Evolutionary conservation across 2,797 vertebrate species (phyloP), one percentile per base, ranked within the genome.

Genomic region (Sebastes cheni): DNA sequence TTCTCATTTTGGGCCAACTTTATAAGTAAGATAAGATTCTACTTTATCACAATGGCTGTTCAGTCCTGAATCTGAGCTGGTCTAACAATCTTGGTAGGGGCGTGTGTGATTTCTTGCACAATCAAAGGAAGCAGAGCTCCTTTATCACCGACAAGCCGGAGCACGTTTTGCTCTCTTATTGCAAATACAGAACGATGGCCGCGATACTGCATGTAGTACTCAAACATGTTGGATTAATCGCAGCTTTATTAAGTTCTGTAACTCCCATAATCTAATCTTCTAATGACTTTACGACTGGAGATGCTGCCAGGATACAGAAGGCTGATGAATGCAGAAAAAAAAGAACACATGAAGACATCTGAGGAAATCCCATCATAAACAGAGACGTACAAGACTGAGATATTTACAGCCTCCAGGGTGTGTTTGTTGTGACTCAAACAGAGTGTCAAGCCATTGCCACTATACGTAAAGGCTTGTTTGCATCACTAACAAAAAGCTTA

Each of bases 51-150:
- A 85, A 71, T 76, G n/a, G 46, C 79, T 82, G 74, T 72, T 67
- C 30, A 80, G 62, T 69, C 27, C 20, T 78, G 61, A 81, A 80
- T 22, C 72, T 82, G 65, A 73, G 68, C 75, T 85, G 75, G 82
- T 89, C 59, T 75, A 50, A 76, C 85, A 70, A 66, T 69, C 65
- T 83, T 70, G 54, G 61, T 23, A 67, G 27, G 90, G 85, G 82
- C 70, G 87, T 92, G 87, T 92, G 87, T 74, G 79, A 90, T 84
- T 92, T 91, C 81, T 94, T 94, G 82, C 93, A 94, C 91, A 95
- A 93, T 93, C 25, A 14, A 56, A 91, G 90, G 94, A 94, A 92
- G 86, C 82, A 27, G 56, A 76, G 85, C 81, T 86, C 83, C 77
- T 92, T 92, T 83, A 91, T 91, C 87, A 89, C 61, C 27, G 59